Conservation (phyloP, 1,140 invertebrate species). For the Drosophila repleta region DNA sequence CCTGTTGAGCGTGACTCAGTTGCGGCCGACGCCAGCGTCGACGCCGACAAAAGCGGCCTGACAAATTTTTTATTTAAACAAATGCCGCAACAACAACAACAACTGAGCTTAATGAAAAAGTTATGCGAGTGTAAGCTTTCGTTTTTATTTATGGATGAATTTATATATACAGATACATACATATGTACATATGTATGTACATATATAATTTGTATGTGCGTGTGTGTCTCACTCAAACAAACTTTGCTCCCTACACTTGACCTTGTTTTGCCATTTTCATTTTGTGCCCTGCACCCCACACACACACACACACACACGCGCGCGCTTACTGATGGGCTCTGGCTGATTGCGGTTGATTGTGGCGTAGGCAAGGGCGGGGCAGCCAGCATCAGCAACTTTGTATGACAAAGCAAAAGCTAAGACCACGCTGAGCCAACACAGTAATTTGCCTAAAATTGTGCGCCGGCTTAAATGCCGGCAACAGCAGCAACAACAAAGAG, state of each 20-base stretch:
- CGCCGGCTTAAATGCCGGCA: constrained; percentile 62
- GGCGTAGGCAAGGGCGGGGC: constrained; percentile 3
- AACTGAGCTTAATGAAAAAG: constrained; percentile 59
- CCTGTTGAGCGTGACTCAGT: constrained; percentile 66
- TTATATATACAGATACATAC: constrained; percentile 12
- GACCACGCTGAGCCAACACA: constrained; percentile 49
- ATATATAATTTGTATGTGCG: constrained; percentile 16
- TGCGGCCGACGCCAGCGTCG: constrained; percentile 16
- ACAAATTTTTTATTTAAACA: constrained; percentile 54
- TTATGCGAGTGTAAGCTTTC: constrained; percentile 50
- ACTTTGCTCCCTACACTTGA: constrained; percentile 81
- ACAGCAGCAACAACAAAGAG: constrained; percentile 27
- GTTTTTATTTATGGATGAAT: constrained; percentile 37
- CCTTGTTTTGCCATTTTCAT: constrained; percentile 80
- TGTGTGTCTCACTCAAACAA: constrained; percentile 69
- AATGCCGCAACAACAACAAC: constrained; percentile 44
- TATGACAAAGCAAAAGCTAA: constrained; percentile 63
- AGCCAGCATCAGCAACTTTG: constrained; percentile 48
- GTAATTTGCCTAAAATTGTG: constrained; percentile 64
- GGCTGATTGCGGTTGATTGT: constrained; percentile 66
- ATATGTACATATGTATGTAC: not conserved
- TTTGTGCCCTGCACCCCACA: constrained; percentile 53
- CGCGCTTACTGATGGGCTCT: constrained; percentile 45
- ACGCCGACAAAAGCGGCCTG: constrained; percentile 22
- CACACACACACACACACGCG: constrained; percentile 26